Conservation (phyloP, 2,797 vertebrate genomes). For the Todus mexicanus region DNA sequence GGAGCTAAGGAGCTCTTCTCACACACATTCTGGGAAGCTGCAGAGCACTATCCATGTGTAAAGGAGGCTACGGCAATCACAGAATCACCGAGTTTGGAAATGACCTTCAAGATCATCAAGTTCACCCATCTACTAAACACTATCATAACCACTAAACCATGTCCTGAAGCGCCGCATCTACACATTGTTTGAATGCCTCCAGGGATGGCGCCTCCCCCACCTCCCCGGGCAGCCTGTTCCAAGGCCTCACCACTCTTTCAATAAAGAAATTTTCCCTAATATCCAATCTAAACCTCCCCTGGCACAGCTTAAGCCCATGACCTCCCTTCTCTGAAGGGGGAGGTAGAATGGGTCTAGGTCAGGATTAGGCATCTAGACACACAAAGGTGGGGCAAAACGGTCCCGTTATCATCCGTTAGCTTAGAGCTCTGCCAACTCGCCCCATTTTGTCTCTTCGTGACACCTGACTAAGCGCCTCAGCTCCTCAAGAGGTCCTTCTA, state of each 20-base stretch:
- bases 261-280: no score
- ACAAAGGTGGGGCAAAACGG: neutral
- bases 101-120: no score
- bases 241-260: no score
- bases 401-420: neutral
- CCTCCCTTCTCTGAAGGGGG: neutral
- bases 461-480: neutral
- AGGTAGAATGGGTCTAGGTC: neutral
- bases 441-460: neutral
- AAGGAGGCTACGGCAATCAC: no score
- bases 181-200: no score
- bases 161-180: no score
- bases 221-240: no score
- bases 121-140: no score
- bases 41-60: neutral
- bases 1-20: neutral
- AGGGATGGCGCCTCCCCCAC: no score
- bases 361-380: neutral
- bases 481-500: neutral
- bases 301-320: no score
- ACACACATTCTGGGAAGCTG: neutral
- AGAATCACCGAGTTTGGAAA: no score
- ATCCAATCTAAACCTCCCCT: neutral
- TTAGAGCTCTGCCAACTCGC: neutral
- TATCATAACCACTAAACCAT: no score